Evolutionary conservation across 2,113 vertebrate genomes (phyloP).

Genomic region (Pterocles orientalis): DNA sequence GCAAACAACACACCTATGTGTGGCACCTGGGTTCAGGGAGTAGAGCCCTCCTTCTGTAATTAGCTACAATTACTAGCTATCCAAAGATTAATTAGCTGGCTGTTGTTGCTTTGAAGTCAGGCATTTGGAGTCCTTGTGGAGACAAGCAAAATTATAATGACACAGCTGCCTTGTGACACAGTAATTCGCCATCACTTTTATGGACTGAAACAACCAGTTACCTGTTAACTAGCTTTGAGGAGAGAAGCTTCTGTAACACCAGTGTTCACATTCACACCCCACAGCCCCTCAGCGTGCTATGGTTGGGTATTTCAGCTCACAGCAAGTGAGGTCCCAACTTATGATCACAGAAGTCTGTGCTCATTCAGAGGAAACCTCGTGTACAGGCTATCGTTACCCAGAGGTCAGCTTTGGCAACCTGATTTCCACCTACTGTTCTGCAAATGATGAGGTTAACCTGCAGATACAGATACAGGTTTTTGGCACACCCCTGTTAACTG

Average conservation of each 20-base stretch:
- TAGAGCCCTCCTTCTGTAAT: not conserved
- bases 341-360: too few species aligned
- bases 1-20: fast-evolving
- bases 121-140: not conserved
- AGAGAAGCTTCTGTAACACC: not conserved
- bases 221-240: not conserved
- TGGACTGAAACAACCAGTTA: not conserved
- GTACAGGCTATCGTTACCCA: not conserved
- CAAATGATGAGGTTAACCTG: not conserved
- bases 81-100: not conserved
- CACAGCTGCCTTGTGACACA: not conserved
- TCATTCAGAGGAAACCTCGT: not conserved
- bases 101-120: not conserved
- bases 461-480: fast-evolving
- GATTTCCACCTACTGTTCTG: not conserved
- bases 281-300: too few species aligned
- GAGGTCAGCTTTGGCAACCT: not conserved
- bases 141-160: not conserved
- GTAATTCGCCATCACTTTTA: not conserved
- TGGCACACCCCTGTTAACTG: not conserved
- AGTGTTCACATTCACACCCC: not conserved
- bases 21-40: not conserved
- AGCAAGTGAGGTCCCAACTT: not conserved
- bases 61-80: not conserved
- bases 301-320: not conserved